These are phyloP conservation scores for Mimas tiliae DNA, from an alignment of 2,888 invertebrate species.

Conservation along the genomic window DNA sequence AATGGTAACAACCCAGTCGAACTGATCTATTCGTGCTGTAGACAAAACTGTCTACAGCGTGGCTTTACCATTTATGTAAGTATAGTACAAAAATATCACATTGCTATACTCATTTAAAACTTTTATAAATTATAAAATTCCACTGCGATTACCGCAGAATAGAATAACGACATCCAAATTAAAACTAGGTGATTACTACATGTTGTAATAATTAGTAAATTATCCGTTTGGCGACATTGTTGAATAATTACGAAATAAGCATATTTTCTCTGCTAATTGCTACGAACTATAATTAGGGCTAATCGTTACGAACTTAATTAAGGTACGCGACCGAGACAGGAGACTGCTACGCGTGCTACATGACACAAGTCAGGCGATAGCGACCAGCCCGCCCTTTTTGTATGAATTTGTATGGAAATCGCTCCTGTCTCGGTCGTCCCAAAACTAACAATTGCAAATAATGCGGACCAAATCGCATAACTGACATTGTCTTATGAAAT, in stretches of 20 bases:
- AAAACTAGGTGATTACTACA: conserved; percentile 29
- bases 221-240: conserved; percentile 24
- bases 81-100: not conserved
- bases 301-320: not conserved
- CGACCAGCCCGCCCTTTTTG: too few species aligned
- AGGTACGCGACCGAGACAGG: too few species aligned
- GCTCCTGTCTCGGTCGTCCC: too few species aligned
- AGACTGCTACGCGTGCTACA: too few species aligned
- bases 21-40: too few species aligned
- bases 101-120: not conserved
- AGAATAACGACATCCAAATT: conserved; percentile 16
- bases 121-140: not conserved
- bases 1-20: too few species aligned
- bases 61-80: conserved; percentile 2
- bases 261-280: not conserved
- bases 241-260: conserved; percentile 28
- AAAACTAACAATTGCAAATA: too few species aligned
- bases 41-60: too few species aligned
- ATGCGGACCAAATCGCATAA: too few species aligned
- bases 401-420: too few species aligned
- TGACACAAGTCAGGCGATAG: too few species aligned
- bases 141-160: not conserved
- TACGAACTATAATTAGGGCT: not conserved
- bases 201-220: conserved; percentile 24
- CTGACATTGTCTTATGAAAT: too few species aligned